These are phyloP conservation scores for Leistus spinibarbis DNA, from an alignment of 2,888 invertebrate species.

Conservation along the genomic window DNA sequence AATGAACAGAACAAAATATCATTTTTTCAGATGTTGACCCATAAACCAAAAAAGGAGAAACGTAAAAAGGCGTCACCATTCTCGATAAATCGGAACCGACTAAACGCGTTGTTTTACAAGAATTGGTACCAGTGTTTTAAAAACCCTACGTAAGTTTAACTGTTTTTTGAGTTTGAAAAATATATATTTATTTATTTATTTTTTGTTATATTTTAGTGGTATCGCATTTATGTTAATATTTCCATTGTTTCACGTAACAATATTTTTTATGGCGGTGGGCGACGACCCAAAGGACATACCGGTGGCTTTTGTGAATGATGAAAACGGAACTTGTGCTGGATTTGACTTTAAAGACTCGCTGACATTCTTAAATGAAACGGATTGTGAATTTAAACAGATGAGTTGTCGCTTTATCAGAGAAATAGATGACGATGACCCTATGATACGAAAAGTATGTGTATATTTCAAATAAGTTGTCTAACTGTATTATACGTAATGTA, in stretches of 20 bases:
- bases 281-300: slow-evolving; percentile 74
- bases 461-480: too few species aligned
- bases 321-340: slow-evolving; percentile 57
- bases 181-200: too few species aligned
- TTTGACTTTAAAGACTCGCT: slow-evolving; percentile 51
- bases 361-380: slow-evolving; percentile 50
- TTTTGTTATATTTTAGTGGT: too few species aligned
- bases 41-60: slow-evolving; percentile 52
- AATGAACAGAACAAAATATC: neutral
- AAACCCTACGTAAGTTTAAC: slow-evolving; percentile 43
- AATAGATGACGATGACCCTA: slow-evolving; percentile 64
- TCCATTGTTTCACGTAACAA: slow-evolving; percentile 78
- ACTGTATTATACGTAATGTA: too few species aligned
- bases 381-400: slow-evolving; percentile 62
- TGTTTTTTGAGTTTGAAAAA: too few species aligned
- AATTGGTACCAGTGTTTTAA: slow-evolving; percentile 50
- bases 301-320: slow-evolving; percentile 81
- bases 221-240: slow-evolving; percentile 80
- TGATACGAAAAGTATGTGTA: slow-evolving; percentile 62
- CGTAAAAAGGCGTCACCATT: slow-evolving; percentile 17
- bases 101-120: slow-evolving; percentile 44
- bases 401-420: slow-evolving; percentile 68
- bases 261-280: slow-evolving; percentile 83
- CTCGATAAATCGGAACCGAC: slow-evolving; percentile 7
- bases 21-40: slow-evolving; percentile 57